phyloP scores from a whole-genome alignment of 2,888 invertebrate species.

The Drosophila conformis region DNA sequence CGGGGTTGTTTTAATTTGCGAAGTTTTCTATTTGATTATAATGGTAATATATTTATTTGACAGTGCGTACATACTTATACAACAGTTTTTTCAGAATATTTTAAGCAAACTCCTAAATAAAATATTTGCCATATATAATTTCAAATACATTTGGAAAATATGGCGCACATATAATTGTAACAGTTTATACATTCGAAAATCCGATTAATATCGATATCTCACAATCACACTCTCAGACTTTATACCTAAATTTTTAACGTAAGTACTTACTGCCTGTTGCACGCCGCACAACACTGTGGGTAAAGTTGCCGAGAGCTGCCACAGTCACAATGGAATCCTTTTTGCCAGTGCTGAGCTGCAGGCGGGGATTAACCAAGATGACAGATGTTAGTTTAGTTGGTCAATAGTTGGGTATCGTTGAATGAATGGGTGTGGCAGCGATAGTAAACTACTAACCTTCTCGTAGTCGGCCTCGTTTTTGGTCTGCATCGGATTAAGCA shows the following conservation, averaged over 20 bases:
- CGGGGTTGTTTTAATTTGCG: neutral
- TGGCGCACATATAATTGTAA: neutral
- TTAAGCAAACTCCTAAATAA: neutral
- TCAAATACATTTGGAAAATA: neutral
- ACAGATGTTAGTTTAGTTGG: constrained; percentile 24
- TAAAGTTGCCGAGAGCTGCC: constrained; percentile 83
- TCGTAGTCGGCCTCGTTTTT: constrained; percentile 84
- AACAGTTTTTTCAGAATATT: neutral
- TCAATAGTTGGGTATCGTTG: constrained; percentile 6
- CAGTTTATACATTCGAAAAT: neutral
- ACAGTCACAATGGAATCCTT: constrained; percentile 85
- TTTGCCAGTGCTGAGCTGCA: constrained; percentile 83
- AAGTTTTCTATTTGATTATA: neutral
- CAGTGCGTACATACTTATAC: neutral
- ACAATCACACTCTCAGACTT: neutral
- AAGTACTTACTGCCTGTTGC: constrained; percentile 84
- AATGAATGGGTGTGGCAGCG: constrained; percentile 3
- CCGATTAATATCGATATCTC: neutral
- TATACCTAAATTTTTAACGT: neutral
- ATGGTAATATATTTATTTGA: neutral
- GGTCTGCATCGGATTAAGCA: constrained; percentile 83
- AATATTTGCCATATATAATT: neutral
- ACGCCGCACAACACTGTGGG: constrained; percentile 84
- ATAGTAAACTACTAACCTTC: constrained; percentile 73
- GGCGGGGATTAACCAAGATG: constrained; percentile 23